Conservation (phyloP, 2,888 invertebrate genomes). For the Podotricha telesiphe region DNA sequence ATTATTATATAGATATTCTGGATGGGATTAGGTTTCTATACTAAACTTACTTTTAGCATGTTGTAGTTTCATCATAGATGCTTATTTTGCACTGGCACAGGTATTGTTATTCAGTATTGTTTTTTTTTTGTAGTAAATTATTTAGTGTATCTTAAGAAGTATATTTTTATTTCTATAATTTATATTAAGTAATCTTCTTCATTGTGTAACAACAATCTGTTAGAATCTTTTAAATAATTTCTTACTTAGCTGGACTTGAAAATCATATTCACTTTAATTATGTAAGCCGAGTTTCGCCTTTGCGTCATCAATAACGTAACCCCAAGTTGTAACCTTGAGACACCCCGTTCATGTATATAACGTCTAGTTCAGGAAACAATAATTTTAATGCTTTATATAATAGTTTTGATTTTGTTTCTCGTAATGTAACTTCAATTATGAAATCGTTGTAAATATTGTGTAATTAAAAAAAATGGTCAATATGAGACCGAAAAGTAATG, state of each 20-base stretch:
- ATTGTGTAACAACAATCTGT: not conserved
- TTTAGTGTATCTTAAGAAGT: not conserved
- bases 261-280: not conserved
- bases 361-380: not conserved
- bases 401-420: no score
- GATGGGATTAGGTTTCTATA: conserved; percentile 1
- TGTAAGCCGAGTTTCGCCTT: not conserved
- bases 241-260: conserved; percentile 22
- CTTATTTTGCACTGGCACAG: conserved; percentile 40
- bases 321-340: conserved; percentile 4
- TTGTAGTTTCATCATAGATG: conserved; percentile 30
- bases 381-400: no score
- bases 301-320: conserved; percentile 5
- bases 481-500: no score
- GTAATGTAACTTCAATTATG: no score
- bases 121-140: conserved; percentile 11
- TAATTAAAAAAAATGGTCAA: no score
- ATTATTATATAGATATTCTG: conserved; percentile 6
- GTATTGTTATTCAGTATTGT: conserved; percentile 7
- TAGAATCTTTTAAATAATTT: not conserved
- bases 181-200: conserved; percentile 2
- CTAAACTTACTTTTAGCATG: conserved; percentile 33
- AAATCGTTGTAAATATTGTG: no score
- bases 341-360: conserved; percentile 6
- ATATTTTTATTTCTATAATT: not conserved